phyloP scores from a whole-genome alignment of 2,797 vertebrate genomes.

The Champsocephalus gunnari region DNA sequence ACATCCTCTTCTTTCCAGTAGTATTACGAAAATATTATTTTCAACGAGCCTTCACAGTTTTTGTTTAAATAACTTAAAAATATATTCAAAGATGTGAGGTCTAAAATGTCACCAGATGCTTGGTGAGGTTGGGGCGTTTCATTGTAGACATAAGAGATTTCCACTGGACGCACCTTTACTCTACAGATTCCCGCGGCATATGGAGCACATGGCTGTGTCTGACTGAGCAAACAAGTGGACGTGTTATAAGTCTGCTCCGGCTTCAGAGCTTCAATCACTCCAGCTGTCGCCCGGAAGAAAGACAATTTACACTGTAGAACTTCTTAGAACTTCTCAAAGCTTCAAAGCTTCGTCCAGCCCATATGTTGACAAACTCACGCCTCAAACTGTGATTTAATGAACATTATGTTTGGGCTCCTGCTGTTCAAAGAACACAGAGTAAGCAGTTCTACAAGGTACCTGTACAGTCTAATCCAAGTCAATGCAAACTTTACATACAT shows the following conservation, averaged over 20 bases:
- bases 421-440: constrained; percentile 1
- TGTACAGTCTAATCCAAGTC: constrained; percentile 2
- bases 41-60: background rate
- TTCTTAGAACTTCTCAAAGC: background rate
- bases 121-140: constrained; percentile 5
- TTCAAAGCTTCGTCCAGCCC: background rate
- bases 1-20: background rate
- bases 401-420: constrained; percentile 1
- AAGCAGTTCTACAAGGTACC: background rate
- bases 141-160: background rate
- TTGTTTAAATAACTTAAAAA: background rate
- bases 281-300: constrained; percentile 21
- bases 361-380: constrained; percentile 4
- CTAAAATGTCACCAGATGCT: background rate
- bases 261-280: constrained; percentile 19
- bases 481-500: background rate
- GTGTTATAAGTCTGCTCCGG: constrained; percentile 14
- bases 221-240: constrained; percentile 25
- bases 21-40: background rate
- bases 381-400: constrained; percentile 3
- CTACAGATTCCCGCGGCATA: constrained; percentile 1
- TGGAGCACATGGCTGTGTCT: constrained; percentile 21
- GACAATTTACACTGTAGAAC: background rate
- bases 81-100: background rate
- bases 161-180: constrained; percentile 8